Evolutionary conservation across 2,888 invertebrate genomes (phyloP), one percentile per base, ranked within the genome.

Genomic region (Schrankia costaestrigalis): DNA sequence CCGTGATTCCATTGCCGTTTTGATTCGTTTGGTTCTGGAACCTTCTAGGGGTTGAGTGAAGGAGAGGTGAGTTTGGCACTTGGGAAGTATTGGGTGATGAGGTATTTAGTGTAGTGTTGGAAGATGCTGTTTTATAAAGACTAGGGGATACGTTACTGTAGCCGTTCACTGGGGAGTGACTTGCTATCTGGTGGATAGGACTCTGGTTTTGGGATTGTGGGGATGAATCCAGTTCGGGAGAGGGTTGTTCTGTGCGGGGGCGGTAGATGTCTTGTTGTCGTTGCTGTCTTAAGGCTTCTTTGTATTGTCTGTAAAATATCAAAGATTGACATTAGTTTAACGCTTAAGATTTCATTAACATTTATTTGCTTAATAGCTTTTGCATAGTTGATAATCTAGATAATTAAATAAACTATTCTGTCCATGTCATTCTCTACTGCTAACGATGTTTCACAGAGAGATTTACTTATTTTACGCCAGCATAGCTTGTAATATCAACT

Each of bases 281-380:
- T 78, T 96, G 96, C 63, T 94, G 94, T 77, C 94, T 93, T 71
- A 95, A 79, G 38, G 95, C 95, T 90, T 96, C 96, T 89, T 96
- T 96, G 87, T 95, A 96, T 89, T 96, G 95, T 82, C 95, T 91
- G 84, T 3, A 86, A 89, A 35, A 9, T 44, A 47, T 9, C 14
- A 26, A 36, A 41, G 23, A 17, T 1, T 24, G 25, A 28, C 25
- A 34, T 56, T 14, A 58, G 37, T 12, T 23, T 19, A 27, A 1
- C 26, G 3, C 8, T 19, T 1, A 10, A 2, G 3, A 22, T 2
- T n/a, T n/a, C n/a, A n/a, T n/a, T n/a, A n/a, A n/a, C n/a, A n/a
- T n/a, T n/a, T n/a, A n/a, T n/a, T n/a, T n/a, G n/a, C n/a, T n/a
- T n/a, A n/a, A n/a, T n/a, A n/a, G n/a, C n/a, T n/a, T n/a, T n/a